Evolutionary conservation across 2,888 invertebrate genomes (phyloP), one percentile per base, ranked within the genome.

Genomic region (Neoascia interrupta): DNA sequence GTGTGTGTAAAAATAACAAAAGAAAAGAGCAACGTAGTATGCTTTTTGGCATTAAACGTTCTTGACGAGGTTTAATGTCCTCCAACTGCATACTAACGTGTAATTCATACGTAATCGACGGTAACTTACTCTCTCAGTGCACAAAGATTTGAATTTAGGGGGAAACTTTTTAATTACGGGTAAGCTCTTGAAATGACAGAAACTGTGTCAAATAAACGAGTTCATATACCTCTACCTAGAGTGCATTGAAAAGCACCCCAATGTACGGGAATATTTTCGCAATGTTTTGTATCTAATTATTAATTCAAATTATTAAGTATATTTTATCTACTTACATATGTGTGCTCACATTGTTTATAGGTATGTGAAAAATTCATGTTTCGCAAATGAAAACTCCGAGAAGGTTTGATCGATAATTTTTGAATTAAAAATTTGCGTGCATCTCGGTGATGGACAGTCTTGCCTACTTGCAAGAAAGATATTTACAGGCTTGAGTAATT

Each of bases 331-430:
- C n/a, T n/a, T n/a, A n/a, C n/a, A n/a, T n/a, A n/a, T n/a, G n/a
- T n/a, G n/a, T n/a, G n/a, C n/a, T n/a, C n/a, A n/a, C n/a, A n/a
- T n/a, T n/a, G n/a, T n/a, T n/a, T n/a, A n/a, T n/a, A n/a, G n/a
- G n/a, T n/a, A n/a, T n/a, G n/a, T n/a, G n/a, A n/a, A n/a, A n/a
- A n/a, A n/a, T n/a, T n/a, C n/a, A n/a, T n/a, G n/a, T n/a, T n/a
- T n/a, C 8, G 8, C 31, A 3, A 5, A n/a, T 31, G 31, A 31
- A 6, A 31, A 31, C 4, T n/a, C 8, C 8, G 31, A 34, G 23
- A 53, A 60, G 60, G 75, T 76, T 76, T 76, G 70, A 76, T 76
- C 75, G 70, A 76, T 76, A 76, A 70, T 64, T 53, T 76, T 76
- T 53, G 64, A 70, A 70, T 76, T 63, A 76, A 76, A 76, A 64